A percentile compares a stretch with the other conserved stretches of the same genome.
Evolutionary conservation across 2,797 vertebrate species (phyloP).

Genomic region (Anisognathus igniventris): DNA sequence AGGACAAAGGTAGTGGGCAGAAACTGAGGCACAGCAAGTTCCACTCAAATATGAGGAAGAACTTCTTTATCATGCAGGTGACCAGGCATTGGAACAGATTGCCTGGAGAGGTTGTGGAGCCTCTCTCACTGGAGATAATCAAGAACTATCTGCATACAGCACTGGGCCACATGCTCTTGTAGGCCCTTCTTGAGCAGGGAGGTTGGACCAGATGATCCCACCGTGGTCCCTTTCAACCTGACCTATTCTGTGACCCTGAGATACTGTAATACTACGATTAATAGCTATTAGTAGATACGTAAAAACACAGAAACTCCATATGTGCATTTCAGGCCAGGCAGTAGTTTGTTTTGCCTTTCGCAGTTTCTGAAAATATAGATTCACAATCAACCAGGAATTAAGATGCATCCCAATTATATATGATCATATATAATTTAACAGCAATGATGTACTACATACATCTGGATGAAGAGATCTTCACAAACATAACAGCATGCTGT

Average conservation of each 20-base stretch:
- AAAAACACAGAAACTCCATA: background rate
- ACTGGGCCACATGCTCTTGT: fast-evolving
- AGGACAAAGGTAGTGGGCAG: background rate
- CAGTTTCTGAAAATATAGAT: background rate
- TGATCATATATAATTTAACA: background rate
- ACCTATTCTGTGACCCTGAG: background rate
- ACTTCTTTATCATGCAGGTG: background rate
- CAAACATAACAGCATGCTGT: background rate
- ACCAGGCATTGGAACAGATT: background rate
- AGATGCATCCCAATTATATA: background rate
- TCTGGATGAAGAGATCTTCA: background rate
- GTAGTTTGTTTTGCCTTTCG: background rate
- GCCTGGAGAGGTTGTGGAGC: background rate
- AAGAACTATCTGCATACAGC: background rate
- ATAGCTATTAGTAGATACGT: background rate
- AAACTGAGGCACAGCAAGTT: background rate
- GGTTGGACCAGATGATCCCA: background rate
- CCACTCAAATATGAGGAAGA: background rate
- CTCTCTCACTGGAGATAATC: background rate
- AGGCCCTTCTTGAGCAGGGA: background rate
- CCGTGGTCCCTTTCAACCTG: background rate
- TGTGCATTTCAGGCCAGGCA: background rate
- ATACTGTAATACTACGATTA: background rate
- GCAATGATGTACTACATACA: background rate
- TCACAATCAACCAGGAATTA: background rate